Evolutionary conservation across 2,113 vertebrate species (phyloP).

Genomic region (Lasiurus borealis): DNA sequence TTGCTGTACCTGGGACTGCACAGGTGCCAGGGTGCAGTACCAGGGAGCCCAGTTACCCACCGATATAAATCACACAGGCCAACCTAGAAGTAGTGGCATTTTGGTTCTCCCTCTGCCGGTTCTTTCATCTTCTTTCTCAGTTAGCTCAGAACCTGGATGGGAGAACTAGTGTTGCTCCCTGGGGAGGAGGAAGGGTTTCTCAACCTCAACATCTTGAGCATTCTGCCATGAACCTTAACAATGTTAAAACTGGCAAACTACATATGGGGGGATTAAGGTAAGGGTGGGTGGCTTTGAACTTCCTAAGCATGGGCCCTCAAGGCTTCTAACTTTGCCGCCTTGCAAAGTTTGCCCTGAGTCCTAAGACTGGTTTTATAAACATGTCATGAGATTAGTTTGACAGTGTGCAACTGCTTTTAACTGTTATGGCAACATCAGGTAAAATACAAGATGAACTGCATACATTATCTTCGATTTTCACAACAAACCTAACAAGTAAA

Average conservation of each 20-base stretch:
- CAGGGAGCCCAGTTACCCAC: not conserved
- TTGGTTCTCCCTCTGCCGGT: not conserved
- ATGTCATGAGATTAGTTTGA: not conserved
- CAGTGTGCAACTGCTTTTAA: not conserved
- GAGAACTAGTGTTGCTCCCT: not conserved
- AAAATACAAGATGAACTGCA: slow-evolving; percentile 20
- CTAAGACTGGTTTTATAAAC: not conserved
- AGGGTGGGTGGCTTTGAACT: not conserved
- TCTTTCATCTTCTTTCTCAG: slow-evolving; percentile 5
- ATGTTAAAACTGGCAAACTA: not conserved
- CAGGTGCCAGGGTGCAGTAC: not conserved
- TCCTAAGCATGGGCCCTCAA: not conserved
- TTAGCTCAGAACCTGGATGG: not conserved
- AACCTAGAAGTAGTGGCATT: not conserved
- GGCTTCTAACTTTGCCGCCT: not conserved
- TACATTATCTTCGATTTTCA: slow-evolving; percentile 11
- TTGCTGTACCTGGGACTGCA: no score
- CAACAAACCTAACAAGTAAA: slow-evolving; percentile 37
- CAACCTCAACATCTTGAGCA: not conserved
- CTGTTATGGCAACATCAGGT: not conserved
- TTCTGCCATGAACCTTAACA: not conserved
- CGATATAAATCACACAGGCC: not conserved
- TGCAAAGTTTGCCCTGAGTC: not conserved
- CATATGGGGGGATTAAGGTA: not conserved
- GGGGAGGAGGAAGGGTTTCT: not conserved